These are phyloP conservation scores for Drosophila tristis DNA, from an alignment of 1,140 invertebrate genomes.

Conservation along the genomic window DNA sequence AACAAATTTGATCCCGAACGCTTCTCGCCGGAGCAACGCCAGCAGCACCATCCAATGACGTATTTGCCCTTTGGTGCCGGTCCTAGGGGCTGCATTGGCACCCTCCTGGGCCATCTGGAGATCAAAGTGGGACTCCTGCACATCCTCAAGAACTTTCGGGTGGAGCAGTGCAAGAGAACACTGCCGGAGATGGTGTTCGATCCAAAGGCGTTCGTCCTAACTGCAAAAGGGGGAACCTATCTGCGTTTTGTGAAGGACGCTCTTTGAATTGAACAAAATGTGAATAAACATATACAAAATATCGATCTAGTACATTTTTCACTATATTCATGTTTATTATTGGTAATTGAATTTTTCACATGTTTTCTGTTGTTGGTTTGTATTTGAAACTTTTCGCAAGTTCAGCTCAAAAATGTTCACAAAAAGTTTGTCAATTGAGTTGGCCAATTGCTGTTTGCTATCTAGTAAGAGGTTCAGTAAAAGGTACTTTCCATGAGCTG, in stretches of 20 bases:
- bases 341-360: conserved; percentile 69
- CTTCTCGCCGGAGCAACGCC: conserved; percentile 83
- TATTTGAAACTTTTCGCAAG: conserved; percentile 40
- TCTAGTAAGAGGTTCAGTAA: too few relatives aligned
- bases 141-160: conserved; percentile 85
- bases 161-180: conserved; percentile 67
- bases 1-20: conserved; percentile 85
- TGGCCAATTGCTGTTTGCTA: conserved; percentile 39
- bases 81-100: conserved; percentile 85
- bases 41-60: conserved; percentile 71
- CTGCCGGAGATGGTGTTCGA: conserved; percentile 84
- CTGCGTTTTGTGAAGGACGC: conserved; percentile 50
- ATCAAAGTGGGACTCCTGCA: conserved; percentile 87
- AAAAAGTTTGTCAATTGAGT: conserved; percentile 48
- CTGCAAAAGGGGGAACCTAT: conserved; percentile 79
- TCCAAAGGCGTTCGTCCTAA: conserved; percentile 65
- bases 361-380: conserved; percentile 37
- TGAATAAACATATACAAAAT: conserved; percentile 1
- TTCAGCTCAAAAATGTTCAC: conserved; percentile 68
- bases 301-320: not conserved
- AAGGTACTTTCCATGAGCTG: too few relatives aligned
- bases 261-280: conserved; percentile 21
- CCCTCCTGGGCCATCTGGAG: conserved; percentile 88
- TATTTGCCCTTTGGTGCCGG: conserved; percentile 85
- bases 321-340: conserved; percentile 51